Evolutionary conservation across 2,113 vertebrate species (phyloP).

Genomic region (Erpornis zantholeuca): DNA sequence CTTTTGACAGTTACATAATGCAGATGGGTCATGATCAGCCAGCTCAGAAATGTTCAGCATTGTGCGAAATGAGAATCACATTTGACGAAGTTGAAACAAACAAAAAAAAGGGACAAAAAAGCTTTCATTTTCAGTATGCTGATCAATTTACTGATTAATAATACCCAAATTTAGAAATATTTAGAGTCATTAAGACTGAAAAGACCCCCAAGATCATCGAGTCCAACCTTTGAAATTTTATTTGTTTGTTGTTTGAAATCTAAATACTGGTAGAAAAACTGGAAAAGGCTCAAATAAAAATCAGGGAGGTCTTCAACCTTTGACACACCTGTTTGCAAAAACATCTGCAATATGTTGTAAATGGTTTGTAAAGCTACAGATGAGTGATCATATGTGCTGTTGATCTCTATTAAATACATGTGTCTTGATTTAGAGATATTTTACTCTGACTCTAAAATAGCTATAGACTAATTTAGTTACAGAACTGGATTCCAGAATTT

Average conservation of each 20-base stretch:
- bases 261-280: not conserved
- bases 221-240: not conserved
- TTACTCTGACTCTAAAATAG: not conserved
- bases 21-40: constrained; percentile 34
- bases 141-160: not conserved
- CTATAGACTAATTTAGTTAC: not conserved
- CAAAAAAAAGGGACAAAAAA: not conserved
- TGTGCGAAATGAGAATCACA: not conserved
- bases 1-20: constrained; percentile 59
- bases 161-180: not conserved
- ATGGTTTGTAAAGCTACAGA: not conserved
- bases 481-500: not conserved
- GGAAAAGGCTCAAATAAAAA: not conserved
- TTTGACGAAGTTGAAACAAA: not conserved
- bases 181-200: not conserved
- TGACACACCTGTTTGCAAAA: not conserved
- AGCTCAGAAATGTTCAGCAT: constrained; percentile 16
- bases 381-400: not conserved
- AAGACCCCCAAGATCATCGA: not conserved
- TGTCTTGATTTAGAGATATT: not conserved
- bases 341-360: not conserved
- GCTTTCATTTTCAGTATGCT: not conserved
- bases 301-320: not conserved
- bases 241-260: not conserved
- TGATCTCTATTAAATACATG: not conserved